Evolutionary conservation across 2,888 invertebrate species (phyloP), one percentile per base, ranked within the genome.

Genomic region (Caradrina clavipalpis): DNA sequence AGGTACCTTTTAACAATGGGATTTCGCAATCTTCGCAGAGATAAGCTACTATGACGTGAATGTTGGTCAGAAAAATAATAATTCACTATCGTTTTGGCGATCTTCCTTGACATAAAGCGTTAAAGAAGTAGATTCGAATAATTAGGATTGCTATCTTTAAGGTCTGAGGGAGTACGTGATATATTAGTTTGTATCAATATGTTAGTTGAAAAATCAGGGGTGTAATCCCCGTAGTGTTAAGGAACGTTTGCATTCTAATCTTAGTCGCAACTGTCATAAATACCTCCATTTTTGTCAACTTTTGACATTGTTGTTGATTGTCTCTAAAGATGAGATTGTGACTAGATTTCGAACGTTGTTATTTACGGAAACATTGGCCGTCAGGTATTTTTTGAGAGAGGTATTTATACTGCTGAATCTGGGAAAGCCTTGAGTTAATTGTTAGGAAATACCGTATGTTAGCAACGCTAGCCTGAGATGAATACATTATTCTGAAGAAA

Each of bases 81-180:
- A 21, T 17, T 31, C 15, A 57, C 51, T 47, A 71, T 72, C 56
- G 8, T 53, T 64, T 53, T 64, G 10, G 47, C 45, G 22, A 71
- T 72, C 56, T 57, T 51, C 51, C 57, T 57, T n/a, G 3, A 0
- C n/a, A 26, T 51, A 22, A 53, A 66, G 6, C n/a, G 17, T 11
- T 13, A 67, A 45, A 53, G 45, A 53, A 53, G 47, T 47, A 54
- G 7, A 49, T 15, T 69, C 21, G 4, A 31, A n/a, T 13, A 39
- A 45, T 71, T 71, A 35, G 42, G 71, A 72, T 64, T 19, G 10
- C 5, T 15, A 72, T 73, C 73, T 56, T 31, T n/a, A 53, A 15
- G 31, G 54, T 47, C 26, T 21, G n/a, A 62, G 1, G 17, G 15
- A 56, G 15, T 15, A 71, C 31, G 49, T 49, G 47, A 19, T 21